A percentile compares a stretch with the other conserved stretches of the same genome.
Conservation (phyloP, 1,140 invertebrate genomes). For the Dinoponera quadriceps region DNA sequence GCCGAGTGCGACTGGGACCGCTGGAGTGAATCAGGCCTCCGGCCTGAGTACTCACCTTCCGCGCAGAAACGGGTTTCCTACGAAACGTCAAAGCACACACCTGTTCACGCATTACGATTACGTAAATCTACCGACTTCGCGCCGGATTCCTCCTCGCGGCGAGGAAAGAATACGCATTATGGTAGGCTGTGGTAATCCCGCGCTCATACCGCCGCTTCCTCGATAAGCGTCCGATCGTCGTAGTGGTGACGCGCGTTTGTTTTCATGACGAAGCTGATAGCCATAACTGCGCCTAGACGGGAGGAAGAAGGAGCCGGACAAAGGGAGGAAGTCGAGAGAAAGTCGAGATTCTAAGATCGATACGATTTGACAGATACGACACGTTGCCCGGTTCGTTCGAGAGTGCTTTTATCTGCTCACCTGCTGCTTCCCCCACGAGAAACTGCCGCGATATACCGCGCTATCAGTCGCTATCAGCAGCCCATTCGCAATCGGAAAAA, state of each 20-base stretch:
- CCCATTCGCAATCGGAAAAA: slow-evolving; percentile 61
- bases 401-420: slow-evolving; percentile 46
- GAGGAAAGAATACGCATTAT: neutral
- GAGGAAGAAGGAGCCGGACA: too few relatives aligned
- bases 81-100: slow-evolving; percentile 19
- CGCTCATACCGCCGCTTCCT: neutral
- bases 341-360: slow-evolving; percentile 19
- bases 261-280: neutral
- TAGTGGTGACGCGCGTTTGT: neutral
- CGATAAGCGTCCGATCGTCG: neutral
- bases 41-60: slow-evolving; percentile 22
- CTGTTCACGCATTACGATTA: slow-evolving; percentile 34
- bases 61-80: slow-evolving; percentile 2
- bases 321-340: too few relatives aligned
- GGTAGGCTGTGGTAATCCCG: neutral
- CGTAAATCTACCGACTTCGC: slow-evolving; percentile 27
- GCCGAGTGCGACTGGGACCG: neutral
- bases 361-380: slow-evolving; percentile 20
- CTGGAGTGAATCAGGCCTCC: neutral
- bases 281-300: neutral
- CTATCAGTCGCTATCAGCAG: slow-evolving; percentile 41
- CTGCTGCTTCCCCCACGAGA: slow-evolving; percentile 19
- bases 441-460: neutral
- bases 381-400: neutral
- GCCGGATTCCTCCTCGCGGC: neutral